Base-by-base conservation (phyloP, 2,888 invertebrate species). In the Ornithoptera alexandrae region DNA sequence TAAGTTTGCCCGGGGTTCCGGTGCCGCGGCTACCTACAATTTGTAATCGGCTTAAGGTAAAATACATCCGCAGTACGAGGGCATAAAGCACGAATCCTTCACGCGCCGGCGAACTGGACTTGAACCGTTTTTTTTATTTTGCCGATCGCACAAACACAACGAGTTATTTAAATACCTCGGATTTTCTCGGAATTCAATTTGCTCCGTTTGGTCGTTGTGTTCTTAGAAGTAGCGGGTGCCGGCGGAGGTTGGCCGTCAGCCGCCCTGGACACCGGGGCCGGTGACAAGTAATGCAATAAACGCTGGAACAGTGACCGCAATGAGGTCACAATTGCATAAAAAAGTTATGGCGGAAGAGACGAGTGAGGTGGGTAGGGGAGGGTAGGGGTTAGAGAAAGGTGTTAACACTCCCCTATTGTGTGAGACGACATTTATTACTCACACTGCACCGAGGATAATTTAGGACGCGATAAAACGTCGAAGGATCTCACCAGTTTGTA, bases 181-280 rank as follows among this genome's bases (percentile, higher is more conserved):
- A 65, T 65, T 64, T 69, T 64, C 68, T 30, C 15, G 64, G 68
- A 69, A 69, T 60, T 69, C 53, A 42, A 53, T 59, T 69, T 64
- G 59, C 59, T 59, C 60, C 64, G 56, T 64, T 64, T 64, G 24
- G 30, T 63, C 63, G 60, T 65, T 65, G 60, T 56, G 53, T 69
- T 65, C 60, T 69, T 42, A 56, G 68, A 69, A 68, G 36, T 58
- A 62, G 59, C 39, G 64, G 56, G 36, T 30, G 36, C 39, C 60
- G 46, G 20, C 59, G 68, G 63, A 63, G 18, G 22, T 5, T 1
- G 1, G 8, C n/a, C 18, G 18, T 18, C 8, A 0, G 10, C 8
- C 39, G 39, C 39, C 39, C 39, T 10, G 39, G 8, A 8, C 10
- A 39, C 12, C n/a, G 39, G 65, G 2, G n/a, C 42, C 30, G 6